These are phyloP conservation scores for Ormia ochracea DNA, from an alignment of 2,888 invertebrate genomes.

Conservation along the genomic window DNA sequence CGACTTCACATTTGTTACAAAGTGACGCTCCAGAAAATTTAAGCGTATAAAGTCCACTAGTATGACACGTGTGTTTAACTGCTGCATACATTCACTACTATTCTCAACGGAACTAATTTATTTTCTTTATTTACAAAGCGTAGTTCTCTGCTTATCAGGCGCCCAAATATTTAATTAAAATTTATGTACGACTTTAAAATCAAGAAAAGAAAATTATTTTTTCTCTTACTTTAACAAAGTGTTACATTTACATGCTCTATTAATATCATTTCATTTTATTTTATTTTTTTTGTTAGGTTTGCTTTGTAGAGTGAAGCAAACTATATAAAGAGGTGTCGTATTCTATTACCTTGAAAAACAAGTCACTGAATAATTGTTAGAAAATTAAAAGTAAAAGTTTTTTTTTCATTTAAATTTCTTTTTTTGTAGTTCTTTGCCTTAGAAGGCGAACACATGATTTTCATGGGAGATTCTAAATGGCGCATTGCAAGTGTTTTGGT, in stretches of 20 bases:
- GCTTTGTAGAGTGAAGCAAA: constrained; percentile 40
- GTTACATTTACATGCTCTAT: constrained; percentile 47
- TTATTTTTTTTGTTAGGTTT: not conserved
- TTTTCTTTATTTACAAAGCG: not conserved
- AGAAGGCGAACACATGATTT: too few species aligned
- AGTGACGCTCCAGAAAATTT: too few species aligned
- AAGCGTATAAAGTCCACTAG: not conserved
- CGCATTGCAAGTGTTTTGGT: too few species aligned
- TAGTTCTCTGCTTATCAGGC: constrained; percentile 14
- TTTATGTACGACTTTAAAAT: not conserved
- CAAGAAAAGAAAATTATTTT: constrained; percentile 1
- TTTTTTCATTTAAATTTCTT: not conserved
- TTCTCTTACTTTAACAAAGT: constrained; percentile 5
- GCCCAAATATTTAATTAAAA: constrained; percentile 26
- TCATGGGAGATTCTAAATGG: too few species aligned
- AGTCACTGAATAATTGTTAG: not conserved
- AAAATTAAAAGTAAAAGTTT: constrained; percentile 47
- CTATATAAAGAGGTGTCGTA: constrained; percentile 2
- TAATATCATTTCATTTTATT: constrained; percentile 26
- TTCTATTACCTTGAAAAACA: constrained; percentile 22
- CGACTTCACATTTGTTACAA: not conserved
- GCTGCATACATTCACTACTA: not conserved
- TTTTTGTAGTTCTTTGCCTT: too few species aligned
- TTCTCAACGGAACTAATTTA: not conserved
- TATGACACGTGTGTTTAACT: not conserved